Evolutionary conservation across 2,113 vertebrate species (phyloP).

Genomic region (Anhinga anhinga): DNA sequence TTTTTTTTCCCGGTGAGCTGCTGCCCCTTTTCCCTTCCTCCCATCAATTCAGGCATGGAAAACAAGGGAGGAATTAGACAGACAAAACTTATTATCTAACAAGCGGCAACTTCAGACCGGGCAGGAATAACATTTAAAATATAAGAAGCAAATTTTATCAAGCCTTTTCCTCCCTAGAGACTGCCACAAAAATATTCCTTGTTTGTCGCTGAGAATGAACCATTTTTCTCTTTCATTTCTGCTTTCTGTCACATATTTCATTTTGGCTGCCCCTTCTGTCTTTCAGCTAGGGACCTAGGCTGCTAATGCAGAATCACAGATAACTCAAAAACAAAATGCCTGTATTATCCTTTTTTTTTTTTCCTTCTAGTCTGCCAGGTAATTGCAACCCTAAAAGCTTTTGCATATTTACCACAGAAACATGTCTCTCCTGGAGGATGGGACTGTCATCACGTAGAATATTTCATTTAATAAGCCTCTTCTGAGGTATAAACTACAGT

Average conservation of each 20-base stretch:
- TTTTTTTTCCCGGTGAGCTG: neutral
- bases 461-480: slow-evolving; percentile 47
- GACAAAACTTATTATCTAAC: slow-evolving; percentile 7
- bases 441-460: slow-evolving; percentile 2
- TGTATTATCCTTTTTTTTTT: neutral
- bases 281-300: neutral
- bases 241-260: slow-evolving; percentile 43
- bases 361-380: neutral
- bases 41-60: neutral
- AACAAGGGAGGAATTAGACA: slow-evolving; percentile 24
- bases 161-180: slow-evolving; percentile 14
- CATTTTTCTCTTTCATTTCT: slow-evolving; percentile 45
- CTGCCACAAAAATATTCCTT: slow-evolving; percentile 41
- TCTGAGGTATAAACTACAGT: neutral
- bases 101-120: neutral
- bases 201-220: slow-evolving; percentile 20
- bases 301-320: slow-evolving; percentile 31
- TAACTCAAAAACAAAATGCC: slow-evolving; percentile 50
- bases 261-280: slow-evolving; percentile 58
- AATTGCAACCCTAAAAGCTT: slow-evolving; percentile 38
- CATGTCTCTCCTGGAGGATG: slow-evolving; percentile 3
- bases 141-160: slow-evolving; percentile 38
- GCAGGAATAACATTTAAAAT: slow-evolving; percentile 40
- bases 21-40: neutral
- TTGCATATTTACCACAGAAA: slow-evolving; percentile 28